Conservation (phyloP, 2,797 vertebrate genomes). For the Numenius phaeopus region DNA sequence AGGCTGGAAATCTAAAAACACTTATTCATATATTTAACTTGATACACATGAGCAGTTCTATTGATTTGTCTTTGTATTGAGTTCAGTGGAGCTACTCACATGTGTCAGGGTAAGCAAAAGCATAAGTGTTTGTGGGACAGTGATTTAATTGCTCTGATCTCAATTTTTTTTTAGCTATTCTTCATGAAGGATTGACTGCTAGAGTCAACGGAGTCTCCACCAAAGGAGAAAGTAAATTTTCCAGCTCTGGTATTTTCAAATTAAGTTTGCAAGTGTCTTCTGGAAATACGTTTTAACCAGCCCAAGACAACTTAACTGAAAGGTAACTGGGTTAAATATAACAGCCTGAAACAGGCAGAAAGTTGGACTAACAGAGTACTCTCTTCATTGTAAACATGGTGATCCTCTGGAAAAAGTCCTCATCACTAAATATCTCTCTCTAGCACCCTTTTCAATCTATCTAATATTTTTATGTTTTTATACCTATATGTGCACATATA, state of each 20-base stretch:
- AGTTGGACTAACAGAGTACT: neutral
- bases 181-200: neutral
- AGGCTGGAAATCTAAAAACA: neutral
- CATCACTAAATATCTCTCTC: neutral
- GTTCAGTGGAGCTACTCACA: conserved; percentile 49
- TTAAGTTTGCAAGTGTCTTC: neutral
- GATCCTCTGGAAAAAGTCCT: neutral
- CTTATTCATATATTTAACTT: conserved; percentile 33
- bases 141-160: conserved; percentile 61
- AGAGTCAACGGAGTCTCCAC: neutral
- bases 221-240: neutral
- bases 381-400: neutral
- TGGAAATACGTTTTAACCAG: neutral
- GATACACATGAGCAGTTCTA: conserved; percentile 45
- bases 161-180: neutral
- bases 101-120: conserved; percentile 55
- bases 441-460: neutral
- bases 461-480: neutral
- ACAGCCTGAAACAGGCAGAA: neutral
- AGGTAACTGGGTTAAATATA: neutral
- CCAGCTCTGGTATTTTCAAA: neutral
- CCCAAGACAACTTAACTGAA: neutral
- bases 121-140: conserved; percentile 32
- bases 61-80: conserved; percentile 42
- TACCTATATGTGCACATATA: neutral